phyloP scores from a whole-genome alignment of 2,888 invertebrate species.

The Microctonus aethiopoides region DNA sequence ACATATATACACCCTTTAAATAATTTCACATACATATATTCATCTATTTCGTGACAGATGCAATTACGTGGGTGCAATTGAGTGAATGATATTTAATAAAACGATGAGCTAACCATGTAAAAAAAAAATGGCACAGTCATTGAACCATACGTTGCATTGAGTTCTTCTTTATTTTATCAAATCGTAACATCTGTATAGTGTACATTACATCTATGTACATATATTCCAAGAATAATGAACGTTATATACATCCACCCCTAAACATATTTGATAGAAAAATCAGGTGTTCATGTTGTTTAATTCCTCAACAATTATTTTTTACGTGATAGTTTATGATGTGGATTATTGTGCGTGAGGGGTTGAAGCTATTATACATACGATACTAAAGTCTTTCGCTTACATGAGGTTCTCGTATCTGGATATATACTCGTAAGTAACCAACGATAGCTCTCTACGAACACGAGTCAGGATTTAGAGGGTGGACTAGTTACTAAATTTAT shows the following conservation, averaged over 20 bases:
- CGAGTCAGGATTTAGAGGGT: slow-evolving; percentile 24
- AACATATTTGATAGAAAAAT: slow-evolving; percentile 17
- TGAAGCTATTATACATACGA: not conserved
- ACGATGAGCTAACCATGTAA: slow-evolving; percentile 17
- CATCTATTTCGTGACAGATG: not conserved
- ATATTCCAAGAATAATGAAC: not conserved
- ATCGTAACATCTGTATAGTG: slow-evolving; percentile 23
- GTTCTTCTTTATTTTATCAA: slow-evolving; percentile 12
- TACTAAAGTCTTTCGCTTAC: slow-evolving; percentile 23
- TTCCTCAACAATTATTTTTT: slow-evolving; percentile 15
- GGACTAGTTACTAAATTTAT: not conserved
- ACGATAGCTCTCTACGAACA: slow-evolving; percentile 1
- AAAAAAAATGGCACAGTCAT: not conserved
- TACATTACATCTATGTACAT: too few relatives aligned
- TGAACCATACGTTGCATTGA: slow-evolving; percentile 17
- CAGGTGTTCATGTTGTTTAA: slow-evolving; percentile 31
- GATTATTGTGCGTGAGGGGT: slow-evolving; percentile 3
- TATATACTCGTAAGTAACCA: slow-evolving; percentile 28
- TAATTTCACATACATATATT: not conserved
- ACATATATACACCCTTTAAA: not conserved
- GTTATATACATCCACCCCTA: slow-evolving; percentile 11
- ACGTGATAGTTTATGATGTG: not conserved
- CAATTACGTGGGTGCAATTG: not conserved
- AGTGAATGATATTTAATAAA: slow-evolving; percentile 7
- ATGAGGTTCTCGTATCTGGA: not conserved